Conservation (phyloP, 2,888 invertebrate genomes). For the Drosophila fulvimacula region DNA sequence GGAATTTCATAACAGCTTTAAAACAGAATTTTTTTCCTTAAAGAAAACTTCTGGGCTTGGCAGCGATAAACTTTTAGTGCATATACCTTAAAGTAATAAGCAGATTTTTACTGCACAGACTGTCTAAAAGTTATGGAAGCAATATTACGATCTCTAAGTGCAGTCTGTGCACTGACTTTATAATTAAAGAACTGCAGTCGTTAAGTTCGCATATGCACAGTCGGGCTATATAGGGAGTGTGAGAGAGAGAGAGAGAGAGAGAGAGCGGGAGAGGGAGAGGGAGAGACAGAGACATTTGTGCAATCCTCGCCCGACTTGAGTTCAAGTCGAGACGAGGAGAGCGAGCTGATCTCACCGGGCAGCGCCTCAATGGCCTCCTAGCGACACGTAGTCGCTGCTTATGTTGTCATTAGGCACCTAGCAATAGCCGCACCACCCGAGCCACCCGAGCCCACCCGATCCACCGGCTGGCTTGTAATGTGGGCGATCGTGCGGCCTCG, state of each 20-base stretch:
- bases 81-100: neutral
- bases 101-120: neutral
- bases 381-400: constrained; percentile 40
- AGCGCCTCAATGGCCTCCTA: constrained; percentile 30
- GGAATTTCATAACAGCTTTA: too few species aligned
- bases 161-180: neutral
- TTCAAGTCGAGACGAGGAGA: neutral
- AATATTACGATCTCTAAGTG: neutral
- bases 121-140: neutral
- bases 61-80: too few species aligned
- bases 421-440: constrained; percentile 1
- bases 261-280: neutral
- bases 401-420: constrained; percentile 19
- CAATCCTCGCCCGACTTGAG: neutral
- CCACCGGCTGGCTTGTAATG: constrained; percentile 39
- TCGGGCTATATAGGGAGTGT: neutral
- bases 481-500: constrained; percentile 67
- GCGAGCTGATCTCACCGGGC: neutral
- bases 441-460: neutral
- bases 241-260: neutral
- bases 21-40: too few species aligned
- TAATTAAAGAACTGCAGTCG: constrained; percentile 1
- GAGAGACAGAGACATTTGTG: neutral
- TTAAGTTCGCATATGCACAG: constrained; percentile 3
- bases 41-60: too few species aligned